Base-by-base conservation (phyloP, 2,113 vertebrate genomes). In the Cochlearius cochlearius region DNA sequence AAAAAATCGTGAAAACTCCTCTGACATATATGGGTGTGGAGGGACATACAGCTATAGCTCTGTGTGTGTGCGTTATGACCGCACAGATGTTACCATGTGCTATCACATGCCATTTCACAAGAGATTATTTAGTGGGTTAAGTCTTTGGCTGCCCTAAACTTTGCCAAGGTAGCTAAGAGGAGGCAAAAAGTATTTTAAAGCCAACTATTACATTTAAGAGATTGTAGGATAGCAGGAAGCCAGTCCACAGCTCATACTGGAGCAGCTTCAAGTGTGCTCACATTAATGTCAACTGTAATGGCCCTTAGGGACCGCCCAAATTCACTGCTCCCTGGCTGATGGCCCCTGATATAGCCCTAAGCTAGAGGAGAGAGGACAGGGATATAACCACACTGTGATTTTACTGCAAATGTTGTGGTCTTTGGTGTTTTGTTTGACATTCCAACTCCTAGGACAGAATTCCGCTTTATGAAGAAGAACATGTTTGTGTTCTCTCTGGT, bases 61-160 rank as follows among this genome's bases (percentile, higher is more conserved):
- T 20, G 53, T 11, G 49, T 16, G 15, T 32, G 39, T 4, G 9
- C 0, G 0, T 58, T 79, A 66, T 5, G 12, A 27, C 43, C 21
- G 50, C 74, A 71, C 29, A 59, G 50, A 36, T 92, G 49, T 79
- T 77, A 56, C 39, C 18, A 3, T n/a, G 36, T 49, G 15, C 49
- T 96, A 30, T 79, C 55, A 38, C n/a, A 14, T 15, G 39, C 38
- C 17, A 47, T 74, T 89, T 72, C 3, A 8, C 77, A 76, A 8
- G 53, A 52, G 36, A 29, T 83, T 81, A 36, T 82, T 89, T 47
- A 80, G 29, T 10, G 49, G 32, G 30, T 59, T 90, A 64, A 85
- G 10, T 45, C 38, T 38, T 87, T 63, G 79, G 49, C 43, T 79
- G 10, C 73, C 25, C 38, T 68, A 36, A 83, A 32, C 41, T 94